Evolutionary conservation across 2,888 invertebrate genomes (phyloP).

Genomic region (Thumatha senex): DNA sequence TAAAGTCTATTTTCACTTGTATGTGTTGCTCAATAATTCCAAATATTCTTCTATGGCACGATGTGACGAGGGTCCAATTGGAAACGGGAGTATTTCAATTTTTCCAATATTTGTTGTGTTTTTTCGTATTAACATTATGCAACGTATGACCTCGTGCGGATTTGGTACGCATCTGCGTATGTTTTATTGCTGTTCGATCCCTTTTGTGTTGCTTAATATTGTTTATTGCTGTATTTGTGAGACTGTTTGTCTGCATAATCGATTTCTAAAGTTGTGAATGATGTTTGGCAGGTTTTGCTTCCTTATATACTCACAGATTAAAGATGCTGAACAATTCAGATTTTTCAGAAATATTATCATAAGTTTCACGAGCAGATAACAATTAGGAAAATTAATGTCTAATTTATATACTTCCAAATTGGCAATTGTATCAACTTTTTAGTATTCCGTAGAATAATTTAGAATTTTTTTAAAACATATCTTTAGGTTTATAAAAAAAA

Average conservation of each 20-base stretch:
- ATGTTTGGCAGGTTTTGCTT: not conserved
- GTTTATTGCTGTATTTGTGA: conserved; percentile 14
- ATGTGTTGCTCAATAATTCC: conserved; percentile 29
- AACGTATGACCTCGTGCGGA: conserved; percentile 53
- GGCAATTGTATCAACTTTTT: no score
- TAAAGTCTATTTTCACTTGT: conserved; percentile 26
- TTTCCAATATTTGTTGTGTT: conserved; percentile 55
- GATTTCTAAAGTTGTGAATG: not conserved
- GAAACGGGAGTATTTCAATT: conserved; percentile 60
- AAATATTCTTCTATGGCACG: conserved; percentile 58
- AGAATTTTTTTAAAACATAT: no score
- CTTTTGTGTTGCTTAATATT: conserved; percentile 30
- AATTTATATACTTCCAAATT: no score
- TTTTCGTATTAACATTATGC: conserved; percentile 59
- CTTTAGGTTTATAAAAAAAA: no score
- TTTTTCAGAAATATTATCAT: no score
- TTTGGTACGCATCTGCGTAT: conserved; percentile 65
- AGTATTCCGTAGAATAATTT: no score
- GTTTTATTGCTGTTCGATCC: conserved; percentile 51
- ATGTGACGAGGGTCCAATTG: conserved; percentile 59
- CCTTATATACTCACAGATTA: no score
- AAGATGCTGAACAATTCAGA: no score
- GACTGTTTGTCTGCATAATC: not conserved
- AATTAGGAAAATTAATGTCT: no score
- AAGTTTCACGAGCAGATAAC: no score